Percentiles rank a stretch among this genome's conserved stretches.
Conservation (phyloP, 2,797 vertebrate species). For the Rachycentron canadum region DNA sequence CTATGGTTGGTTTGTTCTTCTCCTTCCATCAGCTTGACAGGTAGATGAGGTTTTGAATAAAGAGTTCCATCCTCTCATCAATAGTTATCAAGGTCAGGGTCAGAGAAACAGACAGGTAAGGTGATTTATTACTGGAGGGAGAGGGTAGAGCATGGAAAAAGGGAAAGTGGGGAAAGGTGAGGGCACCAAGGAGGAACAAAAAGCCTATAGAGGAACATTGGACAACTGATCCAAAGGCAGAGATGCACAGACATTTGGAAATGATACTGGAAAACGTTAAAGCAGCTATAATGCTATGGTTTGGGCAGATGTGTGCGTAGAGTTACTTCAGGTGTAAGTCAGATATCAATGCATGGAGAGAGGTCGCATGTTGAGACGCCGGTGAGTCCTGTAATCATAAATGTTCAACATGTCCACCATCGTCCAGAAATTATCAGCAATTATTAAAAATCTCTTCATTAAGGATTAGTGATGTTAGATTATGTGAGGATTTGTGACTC, state of each 20-base stretch:
- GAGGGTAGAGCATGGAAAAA: slow-evolving; percentile 48
- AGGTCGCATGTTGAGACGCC: slow-evolving; percentile 23
- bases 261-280: not conserved
- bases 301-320: not conserved
- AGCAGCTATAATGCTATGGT: not conserved
- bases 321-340: not conserved
- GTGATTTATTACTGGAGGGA: slow-evolving; percentile 65
- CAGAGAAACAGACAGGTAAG: slow-evolving; percentile 52
- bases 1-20: slow-evolving; percentile 49
- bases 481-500: slow-evolving; percentile 42
- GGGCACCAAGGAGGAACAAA: slow-evolving; percentile 35
- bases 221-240: slow-evolving; percentile 22
- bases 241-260: not conserved
- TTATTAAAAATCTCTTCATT: slow-evolving; percentile 48
- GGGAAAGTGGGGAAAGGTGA: slow-evolving; percentile 35
- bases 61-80: slow-evolving; percentile 71
- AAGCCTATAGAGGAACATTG: slow-evolving; percentile 23
- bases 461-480: slow-evolving; percentile 63
- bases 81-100: slow-evolving; percentile 76
- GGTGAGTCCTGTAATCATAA: slow-evolving; percentile 24
- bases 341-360: slow-evolving; percentile 7
- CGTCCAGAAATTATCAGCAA: slow-evolving; percentile 34
- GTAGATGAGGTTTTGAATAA: slow-evolving; percentile 62
- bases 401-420: slow-evolving; percentile 31
- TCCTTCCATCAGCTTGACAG: slow-evolving; percentile 64